A percentile compares a stretch with the other conserved stretches of the same genome.
phyloP scores from a whole-genome alignment of 2,797 vertebrate species.

The Otolemur crassicaudatus region DNA sequence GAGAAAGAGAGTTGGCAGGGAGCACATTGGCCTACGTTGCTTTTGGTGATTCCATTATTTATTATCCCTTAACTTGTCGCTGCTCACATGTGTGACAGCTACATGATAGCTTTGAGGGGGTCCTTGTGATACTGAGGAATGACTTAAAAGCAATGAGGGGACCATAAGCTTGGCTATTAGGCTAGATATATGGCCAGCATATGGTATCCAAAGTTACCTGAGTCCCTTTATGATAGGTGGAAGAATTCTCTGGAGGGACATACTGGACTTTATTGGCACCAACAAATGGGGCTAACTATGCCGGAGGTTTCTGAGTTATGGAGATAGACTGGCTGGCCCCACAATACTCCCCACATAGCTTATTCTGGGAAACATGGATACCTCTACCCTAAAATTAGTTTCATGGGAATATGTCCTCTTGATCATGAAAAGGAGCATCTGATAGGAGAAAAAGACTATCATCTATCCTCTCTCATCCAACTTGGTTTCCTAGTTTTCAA shows the following conservation, averaged over 20 bases:
- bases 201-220: constrained; percentile 54
- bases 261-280: constrained; percentile 14
- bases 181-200: constrained; percentile 65
- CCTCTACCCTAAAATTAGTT: neutral
- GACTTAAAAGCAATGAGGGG: constrained; percentile 75
- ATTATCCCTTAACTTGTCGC: constrained; percentile 55
- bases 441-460: neutral
- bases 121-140: constrained; percentile 56
- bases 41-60: constrained; percentile 45
- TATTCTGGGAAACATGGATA: neutral
- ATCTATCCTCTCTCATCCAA: neutral
- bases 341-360: neutral
- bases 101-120: constrained; percentile 35
- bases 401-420: neutral
- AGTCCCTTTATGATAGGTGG: constrained; percentile 74
- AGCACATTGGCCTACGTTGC: neutral
- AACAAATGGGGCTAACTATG: constrained; percentile 48
- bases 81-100: constrained; percentile 38
- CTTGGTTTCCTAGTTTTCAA: neutral
- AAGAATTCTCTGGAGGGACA: constrained; percentile 51
- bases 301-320: constrained; percentile 33
- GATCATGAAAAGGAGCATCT: neutral
- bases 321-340: neutral
- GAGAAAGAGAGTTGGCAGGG: neutral
- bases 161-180: constrained; percentile 52